These are phyloP conservation scores for Melipona bicolor DNA, from an alignment of 2,888 invertebrate species.

Conservation along the genomic window DNA sequence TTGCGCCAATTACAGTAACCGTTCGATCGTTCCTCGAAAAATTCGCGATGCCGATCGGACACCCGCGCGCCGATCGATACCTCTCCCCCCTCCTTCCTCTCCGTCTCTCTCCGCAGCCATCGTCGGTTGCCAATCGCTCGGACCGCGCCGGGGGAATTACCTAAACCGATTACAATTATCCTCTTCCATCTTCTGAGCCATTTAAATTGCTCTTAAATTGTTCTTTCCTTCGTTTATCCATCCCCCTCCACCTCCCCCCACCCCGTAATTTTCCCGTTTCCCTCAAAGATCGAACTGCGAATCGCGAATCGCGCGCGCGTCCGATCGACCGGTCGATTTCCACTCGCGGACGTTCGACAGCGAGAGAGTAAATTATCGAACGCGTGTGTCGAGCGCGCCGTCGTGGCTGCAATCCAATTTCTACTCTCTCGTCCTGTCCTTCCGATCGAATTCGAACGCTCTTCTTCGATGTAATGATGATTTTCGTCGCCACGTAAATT, in stretches of 20 bases:
- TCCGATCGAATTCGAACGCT: background rate
- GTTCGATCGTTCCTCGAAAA: slow-evolving; percentile 55
- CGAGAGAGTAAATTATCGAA: slow-evolving; percentile 47
- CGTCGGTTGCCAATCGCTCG: too few relatives aligned
- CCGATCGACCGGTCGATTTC: slow-evolving; percentile 29
- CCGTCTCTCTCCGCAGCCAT: too few relatives aligned
- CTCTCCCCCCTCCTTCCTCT: too few relatives aligned
- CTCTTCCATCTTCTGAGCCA: too few relatives aligned
- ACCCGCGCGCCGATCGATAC: background rate
- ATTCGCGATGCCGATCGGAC: slow-evolving; percentile 30
- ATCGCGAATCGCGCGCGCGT: background rate
- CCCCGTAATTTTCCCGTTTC: too few relatives aligned
- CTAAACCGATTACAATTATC: too few relatives aligned
- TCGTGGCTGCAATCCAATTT: slow-evolving; percentile 52
- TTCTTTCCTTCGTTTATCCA: too few relatives aligned
- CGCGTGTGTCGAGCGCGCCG: slow-evolving; percentile 43
- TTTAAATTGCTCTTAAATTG: too few relatives aligned
- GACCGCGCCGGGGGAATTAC: too few relatives aligned
- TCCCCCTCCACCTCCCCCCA: background rate
- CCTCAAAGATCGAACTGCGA: too few relatives aligned
- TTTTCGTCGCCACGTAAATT: background rate
- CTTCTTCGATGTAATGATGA: background rate
- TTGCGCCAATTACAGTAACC: slow-evolving; percentile 79
- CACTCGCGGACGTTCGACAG: slow-evolving; percentile 37
- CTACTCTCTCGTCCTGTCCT: slow-evolving; percentile 31